Evolutionary conservation across 2,113 vertebrate genomes (phyloP).

Genomic region (Strix aluco): DNA sequence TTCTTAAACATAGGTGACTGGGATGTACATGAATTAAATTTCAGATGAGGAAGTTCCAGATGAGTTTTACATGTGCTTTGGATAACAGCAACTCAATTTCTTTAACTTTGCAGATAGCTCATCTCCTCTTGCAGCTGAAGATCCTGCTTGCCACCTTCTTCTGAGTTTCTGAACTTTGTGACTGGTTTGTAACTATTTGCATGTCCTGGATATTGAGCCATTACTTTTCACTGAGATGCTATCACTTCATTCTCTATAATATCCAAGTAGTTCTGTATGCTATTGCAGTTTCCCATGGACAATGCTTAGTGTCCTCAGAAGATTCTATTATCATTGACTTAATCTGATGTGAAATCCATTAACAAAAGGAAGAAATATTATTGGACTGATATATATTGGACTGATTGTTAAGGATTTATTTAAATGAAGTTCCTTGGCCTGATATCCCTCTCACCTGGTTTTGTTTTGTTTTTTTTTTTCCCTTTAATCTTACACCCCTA

Average conservation of each 20-base stretch:
- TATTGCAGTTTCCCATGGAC: neutral
- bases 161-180: neutral
- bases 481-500: neutral
- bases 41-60: neutral
- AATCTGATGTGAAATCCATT: neutral
- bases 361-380: neutral
- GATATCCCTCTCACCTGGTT: neutral
- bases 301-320: neutral
- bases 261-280: neutral
- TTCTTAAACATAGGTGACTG: neutral
- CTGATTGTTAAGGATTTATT: neutral
- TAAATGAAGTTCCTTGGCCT: neutral
- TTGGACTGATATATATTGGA: neutral
- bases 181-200: neutral
- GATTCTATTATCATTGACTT: neutral
- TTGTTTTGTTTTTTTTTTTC: neutral
- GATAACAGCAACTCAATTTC: neutral
- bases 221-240: neutral
- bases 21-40: neutral
- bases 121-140: neutral
- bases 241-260: neutral
- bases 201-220: neutral
- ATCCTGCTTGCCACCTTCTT: neutral
- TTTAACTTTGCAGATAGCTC: neutral
- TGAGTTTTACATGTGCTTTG: neutral